phyloP scores from a whole-genome alignment of 2,113 vertebrate species.

The Mustela lutreola region DNA sequence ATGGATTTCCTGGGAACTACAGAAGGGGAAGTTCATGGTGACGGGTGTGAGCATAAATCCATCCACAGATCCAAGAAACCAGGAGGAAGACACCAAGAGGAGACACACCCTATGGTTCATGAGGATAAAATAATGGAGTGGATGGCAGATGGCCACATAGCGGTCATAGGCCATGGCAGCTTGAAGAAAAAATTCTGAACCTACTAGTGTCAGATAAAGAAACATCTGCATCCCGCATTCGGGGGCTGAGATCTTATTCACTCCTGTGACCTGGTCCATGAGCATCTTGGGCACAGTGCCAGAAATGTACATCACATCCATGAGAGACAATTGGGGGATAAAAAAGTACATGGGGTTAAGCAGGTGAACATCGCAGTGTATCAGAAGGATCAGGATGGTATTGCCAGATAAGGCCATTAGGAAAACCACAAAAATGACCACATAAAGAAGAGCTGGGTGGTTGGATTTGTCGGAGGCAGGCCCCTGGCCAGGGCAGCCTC shows the following conservation, averaged over 20 bases:
- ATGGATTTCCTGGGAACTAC: not conserved
- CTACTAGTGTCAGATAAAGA: not conserved
- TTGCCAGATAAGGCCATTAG: slow-evolving; percentile 68
- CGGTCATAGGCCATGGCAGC: not conserved
- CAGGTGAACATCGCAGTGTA: not conserved
- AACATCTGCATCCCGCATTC: not conserved
- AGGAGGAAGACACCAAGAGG: not conserved
- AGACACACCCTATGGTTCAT: not conserved
- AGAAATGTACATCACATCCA: slow-evolving; percentile 56
- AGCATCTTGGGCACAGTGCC: slow-evolving; percentile 75
- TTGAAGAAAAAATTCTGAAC: not conserved
- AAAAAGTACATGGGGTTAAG: slow-evolving; percentile 77
- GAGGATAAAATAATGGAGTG: not conserved
- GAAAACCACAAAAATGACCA: slow-evolving; percentile 49
- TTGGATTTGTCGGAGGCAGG: not conserved
- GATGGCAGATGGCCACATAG: not conserved
- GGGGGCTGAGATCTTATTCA: not conserved
- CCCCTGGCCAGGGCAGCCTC: too few species aligned
- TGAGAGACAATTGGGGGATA: not conserved
- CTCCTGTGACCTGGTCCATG: not conserved
- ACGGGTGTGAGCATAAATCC: not conserved
- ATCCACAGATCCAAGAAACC: not conserved
- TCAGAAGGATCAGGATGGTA: slow-evolving; percentile 47
- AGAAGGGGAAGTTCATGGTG: not conserved
- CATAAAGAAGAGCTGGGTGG: not conserved